A percentile compares a stretch with the other conserved stretches of the same genome.
Evolutionary conservation across 2,888 invertebrate species (phyloP).

Genomic region (Tetranychus piercei): DNA sequence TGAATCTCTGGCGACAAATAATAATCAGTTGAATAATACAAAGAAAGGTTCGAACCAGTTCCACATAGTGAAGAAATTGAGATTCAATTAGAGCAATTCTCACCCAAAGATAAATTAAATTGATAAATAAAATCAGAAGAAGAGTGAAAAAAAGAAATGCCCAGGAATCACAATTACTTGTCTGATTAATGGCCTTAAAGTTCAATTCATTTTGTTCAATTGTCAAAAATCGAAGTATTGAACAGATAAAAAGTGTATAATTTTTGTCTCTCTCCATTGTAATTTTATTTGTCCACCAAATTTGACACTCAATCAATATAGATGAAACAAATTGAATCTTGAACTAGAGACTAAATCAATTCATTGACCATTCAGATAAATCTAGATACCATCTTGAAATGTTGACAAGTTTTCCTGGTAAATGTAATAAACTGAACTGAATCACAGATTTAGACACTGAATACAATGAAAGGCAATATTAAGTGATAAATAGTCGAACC

Average conservation of each 20-base stretch:
- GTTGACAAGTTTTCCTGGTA: not conserved
- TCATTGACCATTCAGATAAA: not conserved
- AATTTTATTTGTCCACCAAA: not conserved
- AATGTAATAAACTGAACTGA: not conserved
- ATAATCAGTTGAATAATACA: not conserved
- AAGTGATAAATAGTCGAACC: not conserved
- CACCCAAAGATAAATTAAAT: not conserved
- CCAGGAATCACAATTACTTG: not conserved
- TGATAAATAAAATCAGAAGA: not conserved
- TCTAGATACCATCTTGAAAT: not conserved
- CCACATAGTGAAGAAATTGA: not conserved
- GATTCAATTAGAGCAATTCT: not conserved
- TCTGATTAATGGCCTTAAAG: not conserved
- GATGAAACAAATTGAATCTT: not conserved
- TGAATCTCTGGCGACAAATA: not conserved
- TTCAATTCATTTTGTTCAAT: not conserved
- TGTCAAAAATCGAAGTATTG: not conserved
- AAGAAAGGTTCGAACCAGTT: not conserved
- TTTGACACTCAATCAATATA: not conserved
- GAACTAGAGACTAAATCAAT: no score
- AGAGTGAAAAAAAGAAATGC: not conserved
- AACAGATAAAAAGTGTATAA: not conserved
- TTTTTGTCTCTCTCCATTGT: not conserved
- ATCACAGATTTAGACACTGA: not conserved
- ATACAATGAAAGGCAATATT: not conserved